Conservation (phyloP, 2,888 invertebrate species). For the Anorthoa munda region DNA sequence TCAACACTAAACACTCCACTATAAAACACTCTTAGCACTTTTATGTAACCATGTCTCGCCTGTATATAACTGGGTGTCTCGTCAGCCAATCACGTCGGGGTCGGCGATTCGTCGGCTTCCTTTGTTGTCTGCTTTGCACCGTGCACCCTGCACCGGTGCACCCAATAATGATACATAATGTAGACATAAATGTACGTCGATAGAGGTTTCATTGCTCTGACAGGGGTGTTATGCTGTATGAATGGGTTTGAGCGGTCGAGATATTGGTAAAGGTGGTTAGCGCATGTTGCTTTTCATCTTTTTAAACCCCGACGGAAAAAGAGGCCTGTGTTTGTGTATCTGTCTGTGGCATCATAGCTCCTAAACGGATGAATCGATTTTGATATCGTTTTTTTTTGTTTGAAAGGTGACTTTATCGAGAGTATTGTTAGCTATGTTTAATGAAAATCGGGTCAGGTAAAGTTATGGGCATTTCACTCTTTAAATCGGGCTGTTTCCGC, state of each 20-base stretch:
- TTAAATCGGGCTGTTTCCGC: too few species aligned
- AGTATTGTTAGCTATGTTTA: too few species aligned
- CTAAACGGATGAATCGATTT: too few species aligned
- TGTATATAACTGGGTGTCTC: constrained; percentile 39
- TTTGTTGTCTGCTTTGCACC: constrained; percentile 68
- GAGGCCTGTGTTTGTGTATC: too few species aligned
- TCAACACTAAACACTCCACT: not conserved
- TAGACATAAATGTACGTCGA: constrained; percentile 30
- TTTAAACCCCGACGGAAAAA: too few species aligned
- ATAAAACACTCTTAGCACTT: not conserved
- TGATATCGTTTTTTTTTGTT: too few species aligned
- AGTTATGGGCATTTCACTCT: too few species aligned
- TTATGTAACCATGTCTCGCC: constrained; percentile 28
- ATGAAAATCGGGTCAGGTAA: too few species aligned
- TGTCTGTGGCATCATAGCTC: too few species aligned
- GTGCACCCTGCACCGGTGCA: constrained; percentile 43
- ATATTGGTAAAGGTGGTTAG: constrained; percentile 13
- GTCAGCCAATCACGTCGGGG: constrained; percentile 50
- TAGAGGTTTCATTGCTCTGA: constrained; percentile 35
- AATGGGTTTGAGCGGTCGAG: constrained; percentile 3
- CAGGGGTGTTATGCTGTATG: not conserved
- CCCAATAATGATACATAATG: constrained; percentile 43
- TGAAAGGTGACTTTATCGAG: too few species aligned
- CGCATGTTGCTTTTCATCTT: constrained; percentile 2
- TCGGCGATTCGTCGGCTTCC: constrained; percentile 51